Percentiles rank a stretch among this genome's conserved stretches.
Conservation (phyloP, 2,797 vertebrate genomes). For the Oophaga sylvatica region DNA sequence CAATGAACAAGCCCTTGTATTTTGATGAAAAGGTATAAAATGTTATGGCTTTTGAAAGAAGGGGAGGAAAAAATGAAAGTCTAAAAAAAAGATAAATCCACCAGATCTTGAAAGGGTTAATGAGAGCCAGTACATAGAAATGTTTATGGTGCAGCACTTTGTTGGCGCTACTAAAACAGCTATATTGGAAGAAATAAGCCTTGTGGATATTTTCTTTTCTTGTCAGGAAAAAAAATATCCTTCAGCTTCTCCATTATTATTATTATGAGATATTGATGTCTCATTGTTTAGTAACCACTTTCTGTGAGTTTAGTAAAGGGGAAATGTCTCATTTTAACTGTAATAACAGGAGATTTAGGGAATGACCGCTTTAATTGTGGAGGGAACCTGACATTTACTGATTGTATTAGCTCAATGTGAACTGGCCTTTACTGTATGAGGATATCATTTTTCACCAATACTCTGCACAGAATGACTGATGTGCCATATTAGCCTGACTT, state of each 20-base stretch:
- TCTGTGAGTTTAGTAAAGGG: slow-evolving; percentile 20
- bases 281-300: not conserved
- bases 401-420: slow-evolving; percentile 73
- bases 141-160: not conserved
- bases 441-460: slow-evolving; percentile 72
- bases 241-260: not conserved
- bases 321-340: slow-evolving; percentile 8
- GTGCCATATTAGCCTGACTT: slow-evolving; percentile 71
- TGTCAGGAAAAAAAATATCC: not conserved
- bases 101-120: too few species aligned
- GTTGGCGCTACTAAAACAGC: not conserved
- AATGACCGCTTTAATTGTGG: slow-evolving; percentile 70
- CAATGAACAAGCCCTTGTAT: too few species aligned
- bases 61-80: too few species aligned
- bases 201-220: not conserved
- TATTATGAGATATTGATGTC: not conserved
- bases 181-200: not conserved
- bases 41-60: too few species aligned
- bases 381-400: slow-evolving; percentile 73
- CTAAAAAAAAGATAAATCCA: too few species aligned
- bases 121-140: too few species aligned
- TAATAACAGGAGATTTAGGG: slow-evolving; percentile 66
- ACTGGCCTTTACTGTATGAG: slow-evolving; percentile 74
- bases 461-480: slow-evolving; percentile 63
- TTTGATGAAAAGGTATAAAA: too few species aligned